Base-by-base conservation (phyloP, 2,113 vertebrate species). In the Archilochus colubris region DNA sequence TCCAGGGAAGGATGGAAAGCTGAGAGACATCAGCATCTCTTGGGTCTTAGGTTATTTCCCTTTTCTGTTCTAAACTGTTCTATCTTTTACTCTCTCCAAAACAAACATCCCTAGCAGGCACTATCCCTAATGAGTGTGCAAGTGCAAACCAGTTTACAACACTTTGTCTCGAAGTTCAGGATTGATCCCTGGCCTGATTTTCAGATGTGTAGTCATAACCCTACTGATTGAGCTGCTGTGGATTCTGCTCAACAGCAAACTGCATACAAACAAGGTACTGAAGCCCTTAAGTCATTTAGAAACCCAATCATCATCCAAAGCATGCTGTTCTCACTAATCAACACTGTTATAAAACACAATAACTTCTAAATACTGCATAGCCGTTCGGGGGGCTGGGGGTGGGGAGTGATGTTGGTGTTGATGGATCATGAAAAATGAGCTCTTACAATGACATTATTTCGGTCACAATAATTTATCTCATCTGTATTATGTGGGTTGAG, bases 371-470 rank as follows among this genome's bases (percentile, higher is more conserved):
- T 67, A 90, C 43, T 12, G 3, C 86, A 82, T 86, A 89, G 20
- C 20, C 46, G 38, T 63, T 31, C 31, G 23, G 14, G 53, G 27
- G 14, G 27, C 27, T 17, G 28, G 6, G 25, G 10, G 25, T 7
- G 7, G 25, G 53, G 9, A 91, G 13, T 23, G 53, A 84, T 66
- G 44, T 75, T 84, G 36, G 18, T 72, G 50, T 24, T 82, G 88
- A 84, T 64, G n/a, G 44, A 78, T 88, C 33, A 75, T 44, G 64
- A 88, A 84, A 92, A 88, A 88, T 51, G 38, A 83, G 27, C 30
- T 24, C 30, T 91, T 91, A 31, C 13, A 88, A 78, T 54, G 33
- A 63, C 27, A 58, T 94, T 91, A 89, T 82, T 93, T 89, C 77
- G 54, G 21, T 76, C 74, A 57, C 25, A 91, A 55, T 78, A 28